phyloP scores from a whole-genome alignment of 2,888 invertebrate species.

The Acanthosoma haemorrhoidale region DNA sequence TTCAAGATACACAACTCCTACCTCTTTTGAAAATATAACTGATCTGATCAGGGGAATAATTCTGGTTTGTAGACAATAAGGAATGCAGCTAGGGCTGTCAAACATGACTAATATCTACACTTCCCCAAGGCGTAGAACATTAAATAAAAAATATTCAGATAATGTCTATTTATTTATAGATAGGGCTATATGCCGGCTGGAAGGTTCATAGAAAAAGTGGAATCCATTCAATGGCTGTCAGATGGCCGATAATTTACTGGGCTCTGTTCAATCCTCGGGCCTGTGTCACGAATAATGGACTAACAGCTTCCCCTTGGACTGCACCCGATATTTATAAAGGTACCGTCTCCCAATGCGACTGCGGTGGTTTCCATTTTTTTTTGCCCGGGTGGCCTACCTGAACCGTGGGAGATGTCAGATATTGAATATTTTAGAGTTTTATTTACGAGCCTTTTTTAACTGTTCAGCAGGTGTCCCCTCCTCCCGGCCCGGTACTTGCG shows the following conservation, averaged over 20 bases:
- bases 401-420: slow-evolving; percentile 18
- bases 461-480: neutral
- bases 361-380: neutral
- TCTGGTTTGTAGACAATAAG: neutral
- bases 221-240: slow-evolving; percentile 16
- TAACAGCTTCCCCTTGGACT: neutral
- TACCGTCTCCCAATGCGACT: neutral
- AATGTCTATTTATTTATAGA: neutral
- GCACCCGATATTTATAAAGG: slow-evolving; percentile 1
- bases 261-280: neutral
- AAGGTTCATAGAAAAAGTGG: neutral
- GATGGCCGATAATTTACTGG: slow-evolving; percentile 16
- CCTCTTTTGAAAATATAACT: neutral
- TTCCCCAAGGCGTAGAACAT: too few species aligned
- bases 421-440: slow-evolving; percentile 23
- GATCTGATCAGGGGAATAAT: neutral
- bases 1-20: neutral
- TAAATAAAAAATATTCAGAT: neutral
- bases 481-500: neutral
- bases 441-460: slow-evolving; percentile 20
- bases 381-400: neutral
- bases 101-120: neutral
- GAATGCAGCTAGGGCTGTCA: neutral
- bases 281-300: neutral
- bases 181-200: neutral